Percentiles rank a stretch among this genome's conserved stretches.
phyloP scores from a whole-genome alignment of 2,113 vertebrate species.

The Vireo altiloquus region DNA sequence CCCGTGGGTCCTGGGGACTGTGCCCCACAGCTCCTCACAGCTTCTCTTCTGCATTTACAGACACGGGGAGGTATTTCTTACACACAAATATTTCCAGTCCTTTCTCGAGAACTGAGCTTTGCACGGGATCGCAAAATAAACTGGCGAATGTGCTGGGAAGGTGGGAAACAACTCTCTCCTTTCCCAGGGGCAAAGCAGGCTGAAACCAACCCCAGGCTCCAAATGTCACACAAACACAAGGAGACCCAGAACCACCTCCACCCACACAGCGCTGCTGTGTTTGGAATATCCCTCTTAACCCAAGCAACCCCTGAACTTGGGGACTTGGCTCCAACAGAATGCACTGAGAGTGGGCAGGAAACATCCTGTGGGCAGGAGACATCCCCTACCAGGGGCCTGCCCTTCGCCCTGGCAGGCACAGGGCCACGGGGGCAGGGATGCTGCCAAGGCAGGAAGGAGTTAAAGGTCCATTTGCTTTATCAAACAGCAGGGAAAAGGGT shows the following conservation, averaged over 20 bases:
- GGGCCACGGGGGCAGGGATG: neutral
- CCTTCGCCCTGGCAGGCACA: neutral
- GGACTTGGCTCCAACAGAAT: neutral
- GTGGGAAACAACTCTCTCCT: neutral
- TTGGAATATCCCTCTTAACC: neutral
- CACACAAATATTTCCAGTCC: neutral
- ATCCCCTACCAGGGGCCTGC: neutral
- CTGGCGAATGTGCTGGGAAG: neutral
- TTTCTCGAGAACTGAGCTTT: slow-evolving; percentile 24
- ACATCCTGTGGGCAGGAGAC: neutral
- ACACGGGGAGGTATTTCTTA: slow-evolving; percentile 7
- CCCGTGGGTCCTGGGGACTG: neutral
- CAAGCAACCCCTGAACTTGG: neutral
- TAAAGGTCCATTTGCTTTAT: neutral
- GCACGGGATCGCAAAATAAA: neutral
- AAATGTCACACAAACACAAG: neutral
- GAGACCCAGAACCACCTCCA: neutral
- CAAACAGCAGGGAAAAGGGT: neutral
- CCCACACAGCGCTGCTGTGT: neutral
- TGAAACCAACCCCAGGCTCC: neutral
- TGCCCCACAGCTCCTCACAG: neutral
- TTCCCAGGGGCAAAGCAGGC: neutral
- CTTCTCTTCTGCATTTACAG: slow-evolving; percentile 64
- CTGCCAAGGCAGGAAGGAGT: neutral
- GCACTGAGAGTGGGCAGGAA: neutral